Percentiles rank a stretch among this genome's conserved stretches.
phyloP scores from a whole-genome alignment of 2,113 vertebrate species.

The Lipophrys pholis region DNA sequence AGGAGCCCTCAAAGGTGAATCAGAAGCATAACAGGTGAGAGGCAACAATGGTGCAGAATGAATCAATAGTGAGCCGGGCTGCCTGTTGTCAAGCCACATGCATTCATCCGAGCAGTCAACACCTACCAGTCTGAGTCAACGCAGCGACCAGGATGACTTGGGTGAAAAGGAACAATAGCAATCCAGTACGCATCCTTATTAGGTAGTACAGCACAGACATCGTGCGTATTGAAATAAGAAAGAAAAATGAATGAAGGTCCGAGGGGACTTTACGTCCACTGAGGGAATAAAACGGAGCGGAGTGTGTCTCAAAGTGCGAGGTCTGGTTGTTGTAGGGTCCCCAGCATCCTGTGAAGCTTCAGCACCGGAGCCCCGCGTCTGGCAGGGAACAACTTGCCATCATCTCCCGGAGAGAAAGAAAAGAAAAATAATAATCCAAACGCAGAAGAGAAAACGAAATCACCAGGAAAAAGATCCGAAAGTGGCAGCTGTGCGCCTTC shows the following conservation, averaged over 20 bases:
- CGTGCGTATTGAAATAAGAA: not conserved
- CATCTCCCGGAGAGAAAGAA: constrained; percentile 64
- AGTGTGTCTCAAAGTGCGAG: constrained; percentile 64
- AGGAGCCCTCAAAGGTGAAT: constrained; percentile 2
- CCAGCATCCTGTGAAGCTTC: constrained; percentile 88
- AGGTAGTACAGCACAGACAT: constrained; percentile 31
- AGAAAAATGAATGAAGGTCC: not conserved
- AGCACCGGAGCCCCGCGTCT: constrained; percentile 84
- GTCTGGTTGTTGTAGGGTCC: constrained; percentile 79
- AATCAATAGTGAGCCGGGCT: constrained; percentile 29
- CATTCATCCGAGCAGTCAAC: constrained; percentile 24
- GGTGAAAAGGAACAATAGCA: constrained; percentile 72
- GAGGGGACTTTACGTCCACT: not conserved
- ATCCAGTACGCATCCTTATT: constrained; percentile 73
- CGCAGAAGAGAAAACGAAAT: constrained; percentile 18
- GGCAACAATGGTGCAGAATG: constrained; percentile 44
- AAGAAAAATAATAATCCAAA: constrained; percentile 74
- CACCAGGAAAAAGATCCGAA: constrained; percentile 33
- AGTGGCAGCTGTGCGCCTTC: constrained; percentile 32
- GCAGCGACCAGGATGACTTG: constrained; percentile 60
- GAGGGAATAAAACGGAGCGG: not conserved
- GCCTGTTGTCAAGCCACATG: constrained; percentile 42
- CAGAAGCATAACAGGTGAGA: constrained; percentile 69
- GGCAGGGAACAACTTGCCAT: constrained; percentile 83
- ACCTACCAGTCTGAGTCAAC: constrained; percentile 75